phyloP scores from a whole-genome alignment of 2,113 vertebrate genomes.

The Lathamus discolor region DNA sequence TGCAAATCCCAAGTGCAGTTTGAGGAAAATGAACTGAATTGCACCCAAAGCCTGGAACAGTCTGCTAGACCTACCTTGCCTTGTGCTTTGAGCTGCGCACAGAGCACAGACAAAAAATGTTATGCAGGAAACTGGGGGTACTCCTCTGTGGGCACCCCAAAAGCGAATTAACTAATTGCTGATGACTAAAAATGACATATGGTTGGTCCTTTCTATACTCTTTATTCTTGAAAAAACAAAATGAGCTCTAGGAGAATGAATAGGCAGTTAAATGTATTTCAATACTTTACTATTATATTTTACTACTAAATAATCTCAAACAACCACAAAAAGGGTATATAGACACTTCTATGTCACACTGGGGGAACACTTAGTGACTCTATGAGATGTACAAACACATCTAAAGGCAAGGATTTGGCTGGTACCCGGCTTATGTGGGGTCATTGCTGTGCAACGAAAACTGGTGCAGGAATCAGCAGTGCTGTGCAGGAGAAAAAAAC shows the following conservation, averaged over 20 bases:
- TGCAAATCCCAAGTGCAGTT: rapidly evolving
- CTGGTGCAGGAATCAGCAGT: background rate
- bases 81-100: rapidly evolving
- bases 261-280: rapidly evolving
- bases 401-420: background rate
- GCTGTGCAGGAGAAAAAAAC: background rate
- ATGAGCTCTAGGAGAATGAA: background rate
- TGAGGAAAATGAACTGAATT: background rate
- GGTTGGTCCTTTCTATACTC: background rate
- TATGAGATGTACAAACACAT: rapidly evolving
- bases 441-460: background rate
- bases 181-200: rapidly evolving
- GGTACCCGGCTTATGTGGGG: rapidly evolving
- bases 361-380: rapidly evolving
- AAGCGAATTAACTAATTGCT: background rate
- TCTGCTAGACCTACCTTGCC: rapidly evolving
- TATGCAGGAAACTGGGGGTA: background rate
- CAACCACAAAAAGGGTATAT: rapidly evolving
- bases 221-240: background rate
- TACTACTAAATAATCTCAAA: background rate
- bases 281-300: background rate
- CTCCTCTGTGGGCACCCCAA: background rate
- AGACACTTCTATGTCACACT: background rate
- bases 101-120: rapidly evolving
- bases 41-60: background rate